A percentile compares a stretch with the other conserved stretches of the same genome.
These are phyloP conservation scores for Oeneis ivallda DNA, from an alignment of 2,888 invertebrate species.

Conservation along the genomic window DNA sequence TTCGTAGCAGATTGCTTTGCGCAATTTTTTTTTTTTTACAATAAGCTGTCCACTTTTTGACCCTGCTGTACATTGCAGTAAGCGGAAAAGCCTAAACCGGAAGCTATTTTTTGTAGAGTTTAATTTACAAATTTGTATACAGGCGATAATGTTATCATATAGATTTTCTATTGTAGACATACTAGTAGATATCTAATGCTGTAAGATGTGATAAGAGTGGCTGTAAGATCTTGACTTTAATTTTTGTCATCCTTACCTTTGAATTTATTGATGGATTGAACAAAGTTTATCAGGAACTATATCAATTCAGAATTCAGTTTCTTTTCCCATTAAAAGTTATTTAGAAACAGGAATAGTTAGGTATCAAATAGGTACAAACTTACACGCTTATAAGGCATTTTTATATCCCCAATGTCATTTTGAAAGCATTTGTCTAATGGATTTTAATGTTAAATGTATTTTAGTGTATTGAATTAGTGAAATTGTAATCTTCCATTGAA, in stretches of 20 bases:
- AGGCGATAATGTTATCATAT: conserved; percentile 73
- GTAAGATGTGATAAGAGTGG: conserved; percentile 81
- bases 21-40: conserved; percentile 57
- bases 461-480: conserved; percentile 49
- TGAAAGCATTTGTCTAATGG: conserved; percentile 62
- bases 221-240: conserved; percentile 71
- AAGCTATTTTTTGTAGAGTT: conserved; percentile 67
- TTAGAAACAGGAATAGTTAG: conserved; percentile 46
- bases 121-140: conserved; percentile 72
- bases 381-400: conserved; percentile 60
- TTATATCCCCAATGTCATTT: conserved; percentile 56
- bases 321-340: conserved; percentile 48
- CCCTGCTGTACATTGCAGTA: conserved; percentile 59
- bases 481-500: conserved; percentile 55
- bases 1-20: conserved; percentile 57
- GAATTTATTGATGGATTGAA: conserved; percentile 47
- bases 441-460: conserved; percentile 60
- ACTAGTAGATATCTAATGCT: conserved; percentile 71
- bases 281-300: conserved; percentile 32
- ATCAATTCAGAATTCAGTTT: background rate
- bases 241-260: conserved; percentile 44
- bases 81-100: conserved; percentile 54
- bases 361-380: conserved; percentile 73
- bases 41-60: conserved; percentile 52
- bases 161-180: conserved; percentile 80